Evolutionary conservation across 1,140 invertebrate genomes (phyloP).

Genomic region (Lordiphosa clarofinis): DNA sequence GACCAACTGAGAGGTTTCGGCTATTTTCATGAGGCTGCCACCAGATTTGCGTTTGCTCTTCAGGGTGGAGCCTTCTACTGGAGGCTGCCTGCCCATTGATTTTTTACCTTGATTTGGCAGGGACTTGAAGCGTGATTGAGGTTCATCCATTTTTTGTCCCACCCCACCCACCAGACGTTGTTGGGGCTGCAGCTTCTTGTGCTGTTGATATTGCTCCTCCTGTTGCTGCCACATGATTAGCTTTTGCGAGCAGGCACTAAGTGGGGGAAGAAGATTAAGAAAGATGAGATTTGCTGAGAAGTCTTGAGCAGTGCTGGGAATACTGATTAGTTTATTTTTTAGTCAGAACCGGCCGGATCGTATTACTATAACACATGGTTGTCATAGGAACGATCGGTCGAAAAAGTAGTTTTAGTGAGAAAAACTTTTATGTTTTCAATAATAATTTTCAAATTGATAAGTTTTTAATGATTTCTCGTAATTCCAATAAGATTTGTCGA

Average conservation of each 20-base stretch:
- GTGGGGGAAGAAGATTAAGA: not conserved
- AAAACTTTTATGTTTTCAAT: no score
- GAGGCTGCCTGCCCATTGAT: constrained; percentile 4
- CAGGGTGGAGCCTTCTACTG: not conserved
- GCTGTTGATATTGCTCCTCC: constrained; percentile 38
- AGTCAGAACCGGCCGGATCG: no score
- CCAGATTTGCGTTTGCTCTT: constrained; percentile 55
- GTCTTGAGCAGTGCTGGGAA: no score
- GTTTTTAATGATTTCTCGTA: no score
- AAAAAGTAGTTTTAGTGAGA: no score
- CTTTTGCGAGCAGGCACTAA: constrained; percentile 75
- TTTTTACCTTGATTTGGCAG: not conserved
- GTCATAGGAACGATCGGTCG: no score
- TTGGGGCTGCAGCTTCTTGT: constrained; percentile 33
- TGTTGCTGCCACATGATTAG: constrained; percentile 69
- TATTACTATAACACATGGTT: no score
- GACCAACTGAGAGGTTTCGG: constrained; percentile 66
- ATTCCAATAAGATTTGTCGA: no score
- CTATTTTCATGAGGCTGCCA: constrained; percentile 60
- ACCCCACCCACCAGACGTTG: constrained; percentile 36
- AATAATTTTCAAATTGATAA: no score
- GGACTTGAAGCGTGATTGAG: constrained; percentile 12
- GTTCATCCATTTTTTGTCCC: constrained; percentile 29
- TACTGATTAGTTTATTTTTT: no score
- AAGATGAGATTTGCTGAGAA: no score